Percentiles rank a stretch among this genome's conserved stretches.
Conservation (phyloP, 35 echinoderm and acorn worm species). For the Diadema setosum region DNA sequence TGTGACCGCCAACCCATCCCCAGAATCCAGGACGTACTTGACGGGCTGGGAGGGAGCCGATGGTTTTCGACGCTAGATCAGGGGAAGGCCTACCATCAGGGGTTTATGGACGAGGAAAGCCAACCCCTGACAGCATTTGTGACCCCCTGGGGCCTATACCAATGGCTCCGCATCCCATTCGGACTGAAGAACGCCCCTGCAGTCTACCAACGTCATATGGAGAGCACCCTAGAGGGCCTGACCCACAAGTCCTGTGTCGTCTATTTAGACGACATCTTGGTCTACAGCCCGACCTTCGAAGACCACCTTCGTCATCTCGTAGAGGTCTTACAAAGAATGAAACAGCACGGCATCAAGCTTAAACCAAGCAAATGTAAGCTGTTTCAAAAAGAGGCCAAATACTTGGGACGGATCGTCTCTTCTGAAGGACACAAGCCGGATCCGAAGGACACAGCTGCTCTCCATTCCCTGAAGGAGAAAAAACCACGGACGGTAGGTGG, state of each 20-base stretch:
- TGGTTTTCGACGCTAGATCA: constrained; percentile 42
- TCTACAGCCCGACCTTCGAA: constrained; percentile 38
- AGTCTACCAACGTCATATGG: constrained; percentile 51
- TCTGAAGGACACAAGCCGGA: no score
- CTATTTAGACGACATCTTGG: constrained; percentile 69
- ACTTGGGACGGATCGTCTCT: no score
- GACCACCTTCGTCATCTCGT: no score
- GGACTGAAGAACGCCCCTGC: constrained; percentile 75
- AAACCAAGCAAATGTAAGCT: no score
- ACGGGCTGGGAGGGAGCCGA: constrained; percentile 18
- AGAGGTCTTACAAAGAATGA: no score
- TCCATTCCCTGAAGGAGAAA: no score
- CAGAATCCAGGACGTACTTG: constrained; percentile 42
- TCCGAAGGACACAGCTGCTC: no score
- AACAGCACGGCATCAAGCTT: no score
- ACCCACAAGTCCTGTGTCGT: constrained; percentile 42
- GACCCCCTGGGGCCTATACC: constrained; percentile 63
- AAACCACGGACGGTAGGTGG: no score
- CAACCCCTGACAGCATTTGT: constrained; percentile 70
- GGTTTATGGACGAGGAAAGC: background rate
- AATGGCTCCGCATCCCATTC: no score
- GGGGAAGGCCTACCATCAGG: background rate
- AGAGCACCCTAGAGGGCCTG: constrained; percentile 1
- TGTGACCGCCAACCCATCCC: constrained; percentile 50
- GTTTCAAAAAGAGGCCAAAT: no score